phyloP scores from a whole-genome alignment of 2,113 vertebrate species.

The Tachycineta bicolor region DNA sequence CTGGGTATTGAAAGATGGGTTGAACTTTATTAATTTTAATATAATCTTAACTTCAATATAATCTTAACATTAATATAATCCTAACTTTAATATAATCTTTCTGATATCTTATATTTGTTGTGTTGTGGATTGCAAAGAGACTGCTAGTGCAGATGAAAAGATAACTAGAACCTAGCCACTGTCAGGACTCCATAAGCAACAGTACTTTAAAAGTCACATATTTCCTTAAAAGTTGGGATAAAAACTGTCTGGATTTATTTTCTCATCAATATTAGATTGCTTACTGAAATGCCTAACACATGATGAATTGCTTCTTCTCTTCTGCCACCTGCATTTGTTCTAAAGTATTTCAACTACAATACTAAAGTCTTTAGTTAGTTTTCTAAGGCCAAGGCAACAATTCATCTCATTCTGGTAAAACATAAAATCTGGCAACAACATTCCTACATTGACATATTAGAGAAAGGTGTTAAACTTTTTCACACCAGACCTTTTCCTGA shows the following conservation, averaged over 20 bases:
- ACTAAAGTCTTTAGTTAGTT: neutral
- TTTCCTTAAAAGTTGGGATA: neutral
- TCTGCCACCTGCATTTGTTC: neutral
- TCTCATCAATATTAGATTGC: neutral
- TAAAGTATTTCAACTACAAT: neutral
- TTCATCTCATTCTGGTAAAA: neutral
- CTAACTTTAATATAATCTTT: neutral
- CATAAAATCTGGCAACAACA: neutral
- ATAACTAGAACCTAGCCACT: neutral
- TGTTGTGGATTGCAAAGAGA: neutral
- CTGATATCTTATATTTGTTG: neutral
- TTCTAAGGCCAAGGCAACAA: neutral
- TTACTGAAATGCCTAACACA: neutral
- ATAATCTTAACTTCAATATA: neutral
- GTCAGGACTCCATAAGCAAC: neutral
- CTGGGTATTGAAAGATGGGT: neutral
- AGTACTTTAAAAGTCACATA: neutral
- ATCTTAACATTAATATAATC: neutral
- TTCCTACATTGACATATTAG: neutral
- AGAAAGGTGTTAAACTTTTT: neutral
- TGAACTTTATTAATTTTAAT: neutral
- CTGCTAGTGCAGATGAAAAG: neutral
- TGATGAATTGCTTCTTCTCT: neutral
- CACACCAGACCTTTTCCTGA: neutral
- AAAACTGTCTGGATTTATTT: neutral